Evolutionary conservation across 2,797 vertebrate species (phyloP).

Genomic region (Pantherophis alleghaniensis): DNA sequence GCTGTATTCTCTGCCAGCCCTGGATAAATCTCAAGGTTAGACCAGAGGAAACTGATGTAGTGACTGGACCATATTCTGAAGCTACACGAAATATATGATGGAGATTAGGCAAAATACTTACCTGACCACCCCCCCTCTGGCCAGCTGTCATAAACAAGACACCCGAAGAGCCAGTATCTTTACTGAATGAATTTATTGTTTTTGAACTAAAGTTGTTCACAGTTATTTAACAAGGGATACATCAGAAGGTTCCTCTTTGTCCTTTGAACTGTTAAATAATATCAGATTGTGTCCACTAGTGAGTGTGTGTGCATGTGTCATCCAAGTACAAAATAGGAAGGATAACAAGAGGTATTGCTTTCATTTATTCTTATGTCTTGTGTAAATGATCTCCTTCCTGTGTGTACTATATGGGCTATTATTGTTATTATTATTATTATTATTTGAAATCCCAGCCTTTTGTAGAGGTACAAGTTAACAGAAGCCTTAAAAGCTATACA

Average conservation of each 20-base stretch:
- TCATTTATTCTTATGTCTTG: conserved; percentile 88
- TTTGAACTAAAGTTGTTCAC: conserved; percentile 92
- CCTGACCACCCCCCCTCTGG: accelerated
- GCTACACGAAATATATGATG: background rate
- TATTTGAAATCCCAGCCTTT: conserved; percentile 75
- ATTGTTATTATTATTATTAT: conserved; percentile 30
- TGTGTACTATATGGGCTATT: conserved; percentile 66
- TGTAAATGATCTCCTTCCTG: conserved; percentile 74
- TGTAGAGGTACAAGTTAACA: conserved; percentile 82
- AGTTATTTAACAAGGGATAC: conserved; percentile 92
- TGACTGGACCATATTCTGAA: background rate
- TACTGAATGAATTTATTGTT: conserved; percentile 96
- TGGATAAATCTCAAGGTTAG: background rate
- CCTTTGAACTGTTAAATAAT: conserved; percentile 82
- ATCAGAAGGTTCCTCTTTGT: conserved; percentile 76
- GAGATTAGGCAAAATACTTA: accelerated
- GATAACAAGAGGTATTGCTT: conserved; percentile 93
- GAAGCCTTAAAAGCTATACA: conserved; percentile 84
- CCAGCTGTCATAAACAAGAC: conserved; percentile 60
- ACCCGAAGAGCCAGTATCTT: conserved; percentile 69
- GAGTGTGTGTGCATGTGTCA: conserved; percentile 68
- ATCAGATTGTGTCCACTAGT: conserved; percentile 70
- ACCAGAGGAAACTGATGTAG: background rate
- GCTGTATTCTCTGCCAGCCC: background rate
- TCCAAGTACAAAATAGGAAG: conserved; percentile 87